Base-by-base conservation (phyloP, 2,888 invertebrate genomes). In the Zhengitettix transpicula region DNA sequence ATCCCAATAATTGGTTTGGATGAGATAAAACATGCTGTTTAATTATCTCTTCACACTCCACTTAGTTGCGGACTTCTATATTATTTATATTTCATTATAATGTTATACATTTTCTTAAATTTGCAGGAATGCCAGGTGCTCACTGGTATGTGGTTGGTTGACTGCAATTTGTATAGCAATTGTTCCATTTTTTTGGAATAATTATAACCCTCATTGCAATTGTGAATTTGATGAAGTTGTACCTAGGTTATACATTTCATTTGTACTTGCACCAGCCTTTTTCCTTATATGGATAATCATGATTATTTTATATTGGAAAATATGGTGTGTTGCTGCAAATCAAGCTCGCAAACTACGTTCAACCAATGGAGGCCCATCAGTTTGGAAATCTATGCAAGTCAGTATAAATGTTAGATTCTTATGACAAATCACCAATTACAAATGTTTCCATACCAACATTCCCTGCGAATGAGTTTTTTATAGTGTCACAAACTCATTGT, bases 321-420 rank as follows among this genome's bases (percentile, higher is more conserved):
- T 89, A 68, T 87, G 86, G 82, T 77, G 81, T 42, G 88, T 87
- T 71, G 88, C 89, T 1, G 78, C 81, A 8, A 82, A 81, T 66
- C 87, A 89, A 70, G 82, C 83, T 17, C 79, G 81, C 65, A 77
- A 86, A 62, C 75, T 86, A 72, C 78, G 84, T 53, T 47, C 58
- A 15, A 67, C 70, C 60, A 77, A 78, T 40, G 72, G 77, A 10
- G 77, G 78, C 15, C 76, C 78, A 56, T 69, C 69, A 58, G 85
- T 87, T 69, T 84, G 85, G 78, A 87, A 85, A 74, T 85, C 85
- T 64, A 81, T 87, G 64, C 87, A 87, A 81, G 87, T 85, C 71
- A 66, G 47, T 47, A n/a, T 47, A 47, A 47, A 47, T 47, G 47
- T n/a, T 47, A 28, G 28, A 5, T 28, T 5, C 2, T 47, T 47